Evolutionary conservation across 2,888 invertebrate genomes (phyloP).

Genomic region (Agrochola circellaris): DNA sequence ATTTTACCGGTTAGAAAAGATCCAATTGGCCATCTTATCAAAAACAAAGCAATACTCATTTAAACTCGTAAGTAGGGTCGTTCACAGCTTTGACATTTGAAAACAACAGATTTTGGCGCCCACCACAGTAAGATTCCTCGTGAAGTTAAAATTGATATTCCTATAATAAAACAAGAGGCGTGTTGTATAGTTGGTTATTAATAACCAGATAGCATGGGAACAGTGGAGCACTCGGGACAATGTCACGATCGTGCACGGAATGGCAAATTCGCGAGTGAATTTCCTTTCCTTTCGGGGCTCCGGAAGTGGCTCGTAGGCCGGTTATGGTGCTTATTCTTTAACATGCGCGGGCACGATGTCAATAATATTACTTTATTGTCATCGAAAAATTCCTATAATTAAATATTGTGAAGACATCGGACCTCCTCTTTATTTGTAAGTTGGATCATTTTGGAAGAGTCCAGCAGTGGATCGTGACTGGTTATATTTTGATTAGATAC

Average conservation of each 20-base stretch:
- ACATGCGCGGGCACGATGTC: conserved; percentile 80
- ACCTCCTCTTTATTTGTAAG: conserved; percentile 11
- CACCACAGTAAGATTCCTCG: background rate
- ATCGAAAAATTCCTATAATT: conserved; percentile 47
- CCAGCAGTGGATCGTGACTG: background rate
- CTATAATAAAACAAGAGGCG: conserved; percentile 28
- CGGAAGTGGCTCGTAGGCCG: conserved; percentile 82
- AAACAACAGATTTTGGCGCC: conserved; percentile 8
- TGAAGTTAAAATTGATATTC: conserved; percentile 13
- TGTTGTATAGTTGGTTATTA: conserved; percentile 74
- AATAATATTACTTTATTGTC: conserved; percentile 74
- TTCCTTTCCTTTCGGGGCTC: conserved; percentile 87
- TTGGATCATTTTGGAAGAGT: background rate
- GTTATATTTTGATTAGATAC: background rate
- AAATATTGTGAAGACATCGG: conserved; percentile 18
- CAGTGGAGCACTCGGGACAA: conserved; percentile 73
- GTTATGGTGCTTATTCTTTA: conserved; percentile 78
- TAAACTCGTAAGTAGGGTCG: background rate
- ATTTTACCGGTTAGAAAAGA: background rate
- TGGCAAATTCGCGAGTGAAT: conserved; percentile 83
- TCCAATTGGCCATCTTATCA: background rate
- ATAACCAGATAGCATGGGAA: conserved; percentile 78
- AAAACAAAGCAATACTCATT: background rate
- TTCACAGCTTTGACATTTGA: background rate
- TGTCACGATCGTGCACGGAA: conserved; percentile 80